Evolutionary conservation across 2,113 vertebrate species (phyloP).

Genomic region (Numida meleagris): DNA sequence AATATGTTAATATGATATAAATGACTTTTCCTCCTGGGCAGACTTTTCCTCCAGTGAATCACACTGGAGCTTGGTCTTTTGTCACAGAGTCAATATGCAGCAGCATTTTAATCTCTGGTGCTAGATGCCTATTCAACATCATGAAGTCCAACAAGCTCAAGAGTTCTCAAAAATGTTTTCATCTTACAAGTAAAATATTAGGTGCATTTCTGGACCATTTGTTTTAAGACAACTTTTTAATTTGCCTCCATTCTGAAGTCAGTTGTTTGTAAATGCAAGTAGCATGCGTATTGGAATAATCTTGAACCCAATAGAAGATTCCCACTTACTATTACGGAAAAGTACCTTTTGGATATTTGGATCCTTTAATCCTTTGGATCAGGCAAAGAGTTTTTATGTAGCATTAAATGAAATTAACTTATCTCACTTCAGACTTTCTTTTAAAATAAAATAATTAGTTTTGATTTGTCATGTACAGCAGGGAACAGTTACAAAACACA

Average conservation of each 20-base stretch:
- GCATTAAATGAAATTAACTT: neutral
- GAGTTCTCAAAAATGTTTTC: neutral
- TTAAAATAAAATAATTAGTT: neutral
- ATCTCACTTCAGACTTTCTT: neutral
- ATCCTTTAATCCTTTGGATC: neutral
- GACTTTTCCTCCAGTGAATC: neutral
- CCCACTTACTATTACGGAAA: neutral
- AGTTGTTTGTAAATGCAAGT: neutral
- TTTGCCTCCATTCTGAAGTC: neutral
- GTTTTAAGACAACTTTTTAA: neutral
- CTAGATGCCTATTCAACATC: rapidly evolving
- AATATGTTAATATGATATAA: neutral
- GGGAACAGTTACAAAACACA: neutral
- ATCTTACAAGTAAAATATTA: neutral
- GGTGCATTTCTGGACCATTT: neutral
- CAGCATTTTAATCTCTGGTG: neutral
- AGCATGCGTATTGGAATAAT: neutral
- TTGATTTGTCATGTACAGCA: neutral
- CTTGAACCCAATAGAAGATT: neutral
- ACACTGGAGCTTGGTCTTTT: neutral
- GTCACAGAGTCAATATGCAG: rapidly evolving
- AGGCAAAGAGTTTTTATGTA: neutral
- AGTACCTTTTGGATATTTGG: no score
- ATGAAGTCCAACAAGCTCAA: neutral
- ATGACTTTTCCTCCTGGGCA: neutral